These are phyloP conservation scores for Plemyria rubiginata DNA, from an alignment of 2,888 invertebrate genomes.

Conservation along the genomic window DNA sequence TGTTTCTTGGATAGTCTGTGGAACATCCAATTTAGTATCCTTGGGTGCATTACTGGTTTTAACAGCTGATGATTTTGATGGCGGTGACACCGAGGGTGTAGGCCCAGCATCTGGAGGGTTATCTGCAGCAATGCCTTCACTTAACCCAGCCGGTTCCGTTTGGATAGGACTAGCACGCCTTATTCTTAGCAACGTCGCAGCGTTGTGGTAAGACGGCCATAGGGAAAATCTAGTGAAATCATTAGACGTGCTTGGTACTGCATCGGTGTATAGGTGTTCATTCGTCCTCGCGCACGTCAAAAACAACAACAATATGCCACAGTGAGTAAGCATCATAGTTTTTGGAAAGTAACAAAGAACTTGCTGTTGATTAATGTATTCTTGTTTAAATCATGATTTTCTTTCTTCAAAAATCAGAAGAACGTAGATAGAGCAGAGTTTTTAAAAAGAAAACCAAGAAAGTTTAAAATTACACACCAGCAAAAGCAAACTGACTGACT, in stretches of 20 bases:
- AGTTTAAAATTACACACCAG: neutral
- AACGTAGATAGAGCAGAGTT: neutral
- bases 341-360: neutral
- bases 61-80: slow-evolving; percentile 1
- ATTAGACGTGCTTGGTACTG: slow-evolving; percentile 39
- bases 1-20: slow-evolving; percentile 8
- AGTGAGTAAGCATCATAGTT: slow-evolving; percentile 55
- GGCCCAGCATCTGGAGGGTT: slow-evolving; percentile 14
- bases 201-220: slow-evolving; percentile 69
- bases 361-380: neutral
- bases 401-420: neutral
- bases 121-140: slow-evolving; percentile 47
- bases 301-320: slow-evolving; percentile 58
- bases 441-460: no score
- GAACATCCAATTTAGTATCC: neutral
- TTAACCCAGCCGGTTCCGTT: slow-evolving; percentile 35
- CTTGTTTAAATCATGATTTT: neutral
- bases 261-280: slow-evolving; percentile 42
- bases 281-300: slow-evolving; percentile 57
- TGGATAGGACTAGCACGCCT: slow-evolving; percentile 46
- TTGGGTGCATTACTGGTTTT: neutral
- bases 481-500: neutral
- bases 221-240: slow-evolving; percentile 57
- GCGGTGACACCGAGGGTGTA: neutral
- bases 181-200: slow-evolving; percentile 51